Evolutionary conservation across 1,140 invertebrate species (phyloP).

Genomic region (Vanessa tameamea): DNA sequence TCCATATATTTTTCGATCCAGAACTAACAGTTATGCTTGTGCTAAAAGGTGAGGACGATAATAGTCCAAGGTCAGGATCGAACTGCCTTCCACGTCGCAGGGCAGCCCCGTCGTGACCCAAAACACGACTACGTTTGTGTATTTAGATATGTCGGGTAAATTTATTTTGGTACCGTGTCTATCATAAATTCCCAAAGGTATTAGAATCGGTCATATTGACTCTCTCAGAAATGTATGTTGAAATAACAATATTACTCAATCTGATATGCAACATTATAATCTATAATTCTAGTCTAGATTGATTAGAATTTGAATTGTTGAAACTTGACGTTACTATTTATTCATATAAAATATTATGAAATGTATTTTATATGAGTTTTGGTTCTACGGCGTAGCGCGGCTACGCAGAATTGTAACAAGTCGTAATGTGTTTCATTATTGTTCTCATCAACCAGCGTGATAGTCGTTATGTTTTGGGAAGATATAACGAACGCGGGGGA

Average conservation of each 20-base stretch:
- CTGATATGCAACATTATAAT: too few species aligned
- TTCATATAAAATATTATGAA: not conserved
- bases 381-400: constrained; percentile 27
- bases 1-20: too few species aligned
- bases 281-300: too few species aligned
- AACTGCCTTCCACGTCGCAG: too few species aligned
- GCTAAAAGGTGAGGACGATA: too few species aligned
- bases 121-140: not conserved
- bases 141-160: not conserved
- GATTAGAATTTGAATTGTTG: too few species aligned
- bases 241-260: not conserved
- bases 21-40: too few species aligned
- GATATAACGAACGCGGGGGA: constrained; percentile 11
- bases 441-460: constrained; percentile 20
- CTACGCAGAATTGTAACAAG: constrained; percentile 13
- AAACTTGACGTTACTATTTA: too few species aligned
- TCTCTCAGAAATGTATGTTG: not conserved
- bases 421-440: constrained; percentile 18
- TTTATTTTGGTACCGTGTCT: not conserved
- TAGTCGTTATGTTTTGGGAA: constrained; percentile 11
- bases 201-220: not conserved
- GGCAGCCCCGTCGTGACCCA: too few species aligned
- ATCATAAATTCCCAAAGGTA: not conserved
- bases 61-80: too few species aligned
- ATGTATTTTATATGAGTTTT: not conserved